Base-by-base conservation (phyloP, 2,797 vertebrate species). In the Serranus cabrilla region DNA sequence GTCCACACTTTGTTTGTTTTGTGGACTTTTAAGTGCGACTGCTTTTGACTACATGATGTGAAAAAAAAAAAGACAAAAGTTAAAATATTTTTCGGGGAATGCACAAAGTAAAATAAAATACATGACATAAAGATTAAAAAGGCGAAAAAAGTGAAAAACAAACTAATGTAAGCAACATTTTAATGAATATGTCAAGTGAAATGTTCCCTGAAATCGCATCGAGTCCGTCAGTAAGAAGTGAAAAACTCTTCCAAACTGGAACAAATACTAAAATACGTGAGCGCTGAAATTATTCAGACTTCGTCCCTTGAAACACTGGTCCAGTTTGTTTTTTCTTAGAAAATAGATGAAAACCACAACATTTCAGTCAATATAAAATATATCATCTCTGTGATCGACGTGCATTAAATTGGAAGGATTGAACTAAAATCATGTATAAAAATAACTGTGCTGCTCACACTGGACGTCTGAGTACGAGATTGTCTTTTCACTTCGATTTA, bases 311-410 rank as follows among this genome's bases (percentile, higher is more conserved):
- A 71, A 74, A 76, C 18, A 51, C 34, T 40, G 25, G 20, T 74
- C 65, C 31, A 54, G 58, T 73, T 34, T 7, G 5, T 7, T 34
- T 34, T 34, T 34, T 34, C 43, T 69, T 60, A 51, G 20, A 81
- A 75, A 79, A 31, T 11, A 31, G 46, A 67, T 71, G 6, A 80
- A 74, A 76, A 72, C 20, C 34, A 67, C n/a, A 73, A 72, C 37
- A 63, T 51, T 81, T 87, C 78, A 87, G 74, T 85, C 79, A 78
- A 70, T 67, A 7, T 60, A 56, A 67, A 80, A 88, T n/a, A 61
- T 13, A 59, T 57, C 31, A 50, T 71, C 54, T 63, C 25, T 74
- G 71, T 80, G n/a, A 78, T 49, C 50, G 51, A 79, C 20, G 37
- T n/a, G 13, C 17, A 13, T 51, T 18, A 39, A 25, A 71, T 4